phyloP scores from a whole-genome alignment of 1,140 invertebrate genomes.

The Lepidurus arcticus region DNA sequence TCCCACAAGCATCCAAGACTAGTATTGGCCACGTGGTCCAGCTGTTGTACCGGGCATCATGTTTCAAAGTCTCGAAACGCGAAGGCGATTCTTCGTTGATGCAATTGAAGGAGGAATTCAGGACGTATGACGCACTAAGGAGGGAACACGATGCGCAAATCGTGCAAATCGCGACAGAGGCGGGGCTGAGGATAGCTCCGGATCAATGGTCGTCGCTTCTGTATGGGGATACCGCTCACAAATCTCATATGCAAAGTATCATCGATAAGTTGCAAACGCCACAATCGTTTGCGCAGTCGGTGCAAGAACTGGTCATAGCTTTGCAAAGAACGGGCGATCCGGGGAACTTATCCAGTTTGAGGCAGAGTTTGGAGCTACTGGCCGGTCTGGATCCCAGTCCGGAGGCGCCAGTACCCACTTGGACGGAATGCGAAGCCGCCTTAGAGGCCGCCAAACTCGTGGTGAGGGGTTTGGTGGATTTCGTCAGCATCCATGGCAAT shows the following conservation, averaged over 20 bases:
- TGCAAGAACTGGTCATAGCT: constrained; percentile 86
- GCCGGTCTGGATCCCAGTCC: constrained; percentile 68
- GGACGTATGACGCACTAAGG: constrained; percentile 85
- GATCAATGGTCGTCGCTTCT: constrained; percentile 96
- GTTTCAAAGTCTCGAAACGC: constrained; percentile 96
- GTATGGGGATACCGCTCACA: constrained; percentile 91
- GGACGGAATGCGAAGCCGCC: constrained; percentile 66
- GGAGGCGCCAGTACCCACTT: constrained; percentile 63
- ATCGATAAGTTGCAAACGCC: constrained; percentile 91
- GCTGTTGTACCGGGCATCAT: constrained; percentile 91
- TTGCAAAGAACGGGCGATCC: constrained; percentile 86
- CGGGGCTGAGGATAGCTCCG: constrained; percentile 90
- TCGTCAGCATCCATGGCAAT: constrained; percentile 64
- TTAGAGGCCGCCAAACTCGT: constrained; percentile 74
- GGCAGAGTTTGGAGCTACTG: constrained; percentile 74
- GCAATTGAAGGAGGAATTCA: constrained; percentile 97
- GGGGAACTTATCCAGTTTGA: constrained; percentile 64
- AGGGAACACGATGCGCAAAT: constrained; percentile 98
- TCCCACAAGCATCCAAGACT: constrained; percentile 96
- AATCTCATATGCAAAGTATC: constrained; percentile 98
- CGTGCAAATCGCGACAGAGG: constrained; percentile 94
- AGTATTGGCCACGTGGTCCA: constrained; percentile 98
- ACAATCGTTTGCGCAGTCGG: constrained; percentile 79
- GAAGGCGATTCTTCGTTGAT: constrained; percentile 96
- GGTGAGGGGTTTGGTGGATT: constrained; percentile 76